phyloP scores from a whole-genome alignment of 2,888 invertebrate species.

The Dryadula phaetusa region DNA sequence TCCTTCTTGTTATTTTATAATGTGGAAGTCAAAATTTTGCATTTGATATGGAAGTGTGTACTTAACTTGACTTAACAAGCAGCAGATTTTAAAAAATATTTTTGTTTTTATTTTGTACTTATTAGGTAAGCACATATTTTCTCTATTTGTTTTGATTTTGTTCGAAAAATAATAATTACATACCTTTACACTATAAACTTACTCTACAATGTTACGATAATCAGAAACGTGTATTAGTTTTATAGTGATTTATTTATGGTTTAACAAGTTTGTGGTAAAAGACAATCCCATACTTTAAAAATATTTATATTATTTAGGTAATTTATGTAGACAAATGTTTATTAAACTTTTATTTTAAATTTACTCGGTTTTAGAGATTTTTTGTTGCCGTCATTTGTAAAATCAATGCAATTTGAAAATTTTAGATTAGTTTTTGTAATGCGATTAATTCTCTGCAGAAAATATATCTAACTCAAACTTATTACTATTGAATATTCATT shows the following conservation, averaged over 20 bases:
- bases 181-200: constrained; percentile 25
- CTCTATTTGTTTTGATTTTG: not conserved
- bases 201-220: constrained; percentile 3
- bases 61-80: not conserved
- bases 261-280: not conserved
- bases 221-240: constrained; percentile 10
- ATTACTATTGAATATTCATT: not conserved
- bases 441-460: not conserved
- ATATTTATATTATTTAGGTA: not conserved
- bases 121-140: not conserved
- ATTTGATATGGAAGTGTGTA: not conserved
- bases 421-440: not conserved
- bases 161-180: not conserved
- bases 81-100: not conserved
- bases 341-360: too few relatives aligned
- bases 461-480: not conserved
- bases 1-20: not conserved
- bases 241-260: constrained; percentile 6
- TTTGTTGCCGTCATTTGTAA: too few relatives aligned
- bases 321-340: too few relatives aligned
- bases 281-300: not conserved
- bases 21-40: not conserved
- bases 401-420: not conserved
- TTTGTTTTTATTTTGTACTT: constrained; percentile 2
- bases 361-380: too few relatives aligned